Conservation (phyloP, 2,113 vertebrate species). For the Pipra filicauda region DNA sequence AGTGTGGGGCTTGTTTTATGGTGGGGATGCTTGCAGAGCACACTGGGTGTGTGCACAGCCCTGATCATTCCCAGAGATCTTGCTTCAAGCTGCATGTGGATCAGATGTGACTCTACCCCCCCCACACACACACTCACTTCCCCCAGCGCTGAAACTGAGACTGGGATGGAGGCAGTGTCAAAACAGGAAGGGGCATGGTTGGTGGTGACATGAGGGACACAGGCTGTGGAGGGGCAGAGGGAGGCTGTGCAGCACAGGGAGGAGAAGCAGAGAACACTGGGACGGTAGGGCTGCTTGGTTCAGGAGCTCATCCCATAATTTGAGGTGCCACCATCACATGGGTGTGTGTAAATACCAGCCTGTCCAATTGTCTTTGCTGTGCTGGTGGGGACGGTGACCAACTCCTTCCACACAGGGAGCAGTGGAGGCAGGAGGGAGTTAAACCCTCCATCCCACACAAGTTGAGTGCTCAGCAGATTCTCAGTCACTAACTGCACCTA, state of each 20-base stretch:
- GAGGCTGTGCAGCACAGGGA: background rate
- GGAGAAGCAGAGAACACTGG: background rate
- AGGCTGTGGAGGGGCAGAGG: background rate
- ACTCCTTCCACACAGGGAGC: background rate
- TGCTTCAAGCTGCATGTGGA: accelerated
- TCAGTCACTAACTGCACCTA: accelerated
- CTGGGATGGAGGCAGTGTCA: background rate
- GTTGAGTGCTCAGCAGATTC: background rate
- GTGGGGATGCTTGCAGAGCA: background rate
- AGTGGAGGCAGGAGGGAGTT: background rate
- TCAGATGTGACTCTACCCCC: background rate
- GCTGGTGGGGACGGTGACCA: accelerated
- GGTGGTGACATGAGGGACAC: background rate
- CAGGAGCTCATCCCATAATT: background rate
- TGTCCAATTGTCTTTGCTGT: accelerated
- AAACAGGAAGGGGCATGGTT: background rate
- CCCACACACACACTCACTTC: too few relatives aligned
- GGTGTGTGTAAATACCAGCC: background rate
- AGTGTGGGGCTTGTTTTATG: background rate
- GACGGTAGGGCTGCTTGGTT: background rate
- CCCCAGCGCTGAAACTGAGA: background rate
- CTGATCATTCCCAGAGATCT: background rate
- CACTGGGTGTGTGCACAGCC: background rate
- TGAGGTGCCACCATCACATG: background rate
- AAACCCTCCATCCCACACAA: accelerated